Evolutionary conservation across 1,140 invertebrate species (phyloP), one percentile per base, ranked within the genome.

Genomic region (Planococcus citri): DNA sequence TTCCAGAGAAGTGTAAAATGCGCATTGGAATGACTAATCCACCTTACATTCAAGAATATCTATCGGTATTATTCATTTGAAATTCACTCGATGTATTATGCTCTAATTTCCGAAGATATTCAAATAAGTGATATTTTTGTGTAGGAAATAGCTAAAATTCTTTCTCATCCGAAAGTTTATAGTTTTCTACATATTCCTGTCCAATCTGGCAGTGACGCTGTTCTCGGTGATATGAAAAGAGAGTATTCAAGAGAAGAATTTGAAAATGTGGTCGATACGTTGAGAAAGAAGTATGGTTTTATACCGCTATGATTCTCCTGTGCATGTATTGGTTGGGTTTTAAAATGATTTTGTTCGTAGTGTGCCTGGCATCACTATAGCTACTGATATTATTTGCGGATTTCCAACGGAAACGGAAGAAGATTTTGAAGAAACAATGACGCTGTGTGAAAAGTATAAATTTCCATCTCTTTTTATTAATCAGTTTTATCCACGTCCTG

Each of bases 341-440:
- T n/a, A 58, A 60, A 1, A 33, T 9, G 22, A 69, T 72, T 64
- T 70, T 61, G 20, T 14, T 75, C 76, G 68, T 71, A 91, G 89
- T 74, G 90, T 95, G 2, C 87, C 89, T 0, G 87, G 87, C 3
- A 84, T 98, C 9, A 97, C 93, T 1, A 94, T 99, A 74, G 95
- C 94, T 0, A 99, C 97, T 0, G 97, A 99, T 78, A 91, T 99
- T 37, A 99, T 99, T 75, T 98, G 95, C 80, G 97, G 96, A 0
- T 99, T 98, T 79, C 97, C 97, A 0, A 97, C 92, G 1, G 97
- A 99, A 83, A 97, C 91, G 0, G 87, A 91, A 22, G 77, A 83
- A 72, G 92, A 99, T 80, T 98, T 99, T 80, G 83, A 91, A 58
- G 87, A 94, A 70, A 97, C 95, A 0, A 81, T 97, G 83, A 77